phyloP scores from a whole-genome alignment of 92 coral and sea anemone genomes.

The Phenganax marumi region DNA sequence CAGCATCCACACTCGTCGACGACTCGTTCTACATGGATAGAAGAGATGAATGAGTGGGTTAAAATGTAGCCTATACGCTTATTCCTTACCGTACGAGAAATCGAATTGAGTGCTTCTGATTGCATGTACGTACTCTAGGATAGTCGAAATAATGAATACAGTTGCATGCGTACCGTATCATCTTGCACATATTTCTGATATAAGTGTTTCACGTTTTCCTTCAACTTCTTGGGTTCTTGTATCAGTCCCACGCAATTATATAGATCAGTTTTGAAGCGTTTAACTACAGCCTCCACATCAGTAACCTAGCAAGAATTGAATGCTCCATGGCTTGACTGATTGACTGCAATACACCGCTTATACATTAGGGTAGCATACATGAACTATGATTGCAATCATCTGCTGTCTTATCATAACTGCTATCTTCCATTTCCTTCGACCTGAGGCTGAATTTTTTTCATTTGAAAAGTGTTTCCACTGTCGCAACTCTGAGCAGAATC shows the following conservation, averaged over 20 bases:
- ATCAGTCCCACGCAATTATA: constrained; percentile 95
- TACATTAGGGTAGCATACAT: no score
- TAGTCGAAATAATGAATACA: no score
- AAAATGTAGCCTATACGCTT: background rate
- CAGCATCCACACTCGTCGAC: constrained; percentile 87
- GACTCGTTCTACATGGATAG: constrained; percentile 75
- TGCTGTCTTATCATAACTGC: no score
- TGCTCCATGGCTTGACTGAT: background rate
- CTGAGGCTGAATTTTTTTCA: no score
- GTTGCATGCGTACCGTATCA: constrained; percentile 70
- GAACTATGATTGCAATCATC: no score
- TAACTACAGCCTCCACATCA: constrained; percentile 95
- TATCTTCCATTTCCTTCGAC: no score
- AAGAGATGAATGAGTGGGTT: background rate
- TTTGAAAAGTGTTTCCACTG: no score
- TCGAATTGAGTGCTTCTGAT: no score
- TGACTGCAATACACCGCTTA: background rate
- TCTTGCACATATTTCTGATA: constrained; percentile 95
- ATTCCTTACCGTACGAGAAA: background rate
- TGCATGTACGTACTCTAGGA: no score
- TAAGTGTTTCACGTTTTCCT: constrained; percentile 78
- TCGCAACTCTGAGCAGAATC: no score
- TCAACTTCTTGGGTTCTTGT: constrained; percentile 97
- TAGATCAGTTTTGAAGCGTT: constrained; percentile 93
- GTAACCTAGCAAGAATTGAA: constrained; percentile 60